Evolutionary conservation across 2,888 invertebrate species (phyloP), one percentile per base, ranked within the genome.

Genomic region (Oconnorella tubifera): DNA sequence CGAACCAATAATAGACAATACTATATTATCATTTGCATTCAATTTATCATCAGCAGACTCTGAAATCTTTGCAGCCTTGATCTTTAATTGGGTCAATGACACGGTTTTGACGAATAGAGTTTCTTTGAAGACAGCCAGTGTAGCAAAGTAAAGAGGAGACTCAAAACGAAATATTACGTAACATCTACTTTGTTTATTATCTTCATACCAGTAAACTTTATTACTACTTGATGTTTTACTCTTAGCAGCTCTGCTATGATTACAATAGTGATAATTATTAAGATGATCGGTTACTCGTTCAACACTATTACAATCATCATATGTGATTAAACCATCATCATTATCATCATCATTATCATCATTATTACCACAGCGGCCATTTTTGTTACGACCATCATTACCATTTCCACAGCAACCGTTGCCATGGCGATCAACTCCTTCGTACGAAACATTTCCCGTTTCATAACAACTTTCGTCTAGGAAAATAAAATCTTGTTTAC

Each of bases 81-180:
- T 23, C 27, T 58, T 58, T 33, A 58, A 33, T 2, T 27, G 49
- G 32, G 60, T 23, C 1, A 60, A n/a, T 10, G 51, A 60, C n/a
- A 49, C 28, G 19, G 53, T 62, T 27, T 28, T 40, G 6, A n/a
- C 40, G 40, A 61, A 68, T 14, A 68, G 58, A 19, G 50, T 33
- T 27, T 63, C 29, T 31, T 64, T 64, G 59, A 68, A 68, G 23
- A 31, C n/a, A 10, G 63, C 66, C 23, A 60, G 6, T 1, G 66
- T 68, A 27, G 57, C 64, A 48, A 66, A 68, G 58, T 61, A 66
- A 1, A 68, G 27, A 23, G 68, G 66, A 23, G 65, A 51, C 27
- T 66, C 64, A 59, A 66, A 68, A 19, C 55, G 53, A 28, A 64
- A 64, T 29, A 68, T 61, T 6, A 40, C 40, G 19, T 40, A 14